Base-by-base conservation (phyloP, 2,888 invertebrate species). In the Notocelia uddmanniana region DNA sequence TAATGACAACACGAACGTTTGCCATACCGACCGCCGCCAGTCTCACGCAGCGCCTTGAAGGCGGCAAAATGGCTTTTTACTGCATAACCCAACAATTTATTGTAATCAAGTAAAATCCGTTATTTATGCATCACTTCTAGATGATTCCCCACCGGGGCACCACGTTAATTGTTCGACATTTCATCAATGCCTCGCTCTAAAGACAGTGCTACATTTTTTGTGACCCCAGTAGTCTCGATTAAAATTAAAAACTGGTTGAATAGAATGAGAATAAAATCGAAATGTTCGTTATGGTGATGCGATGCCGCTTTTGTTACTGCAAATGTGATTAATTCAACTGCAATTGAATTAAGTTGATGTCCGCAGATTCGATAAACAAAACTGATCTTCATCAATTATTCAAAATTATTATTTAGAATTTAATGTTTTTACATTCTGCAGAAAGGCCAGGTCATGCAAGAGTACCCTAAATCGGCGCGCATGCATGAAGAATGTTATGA, bases 71-170 rank as follows among this genome's bases (percentile, higher is more conserved):
- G 80, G 81, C 79, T 89, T 91, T 90, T 89, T 89, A 87, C 85
- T 83, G 80, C 81, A 85, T 81, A 86, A 84, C 83, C 83, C 82
- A 80, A 81, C 81, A 84, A 83, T 87, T 86, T 81, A 81, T 85
- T 85, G 74, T 74, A 84, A 88, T 85, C 83, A 86, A 81, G 81
- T 85, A 80, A 88, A 87, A 87, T 83, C 78, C 83, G 86, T 87
- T 90, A 88, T 89, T 90, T 89, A 90, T 91, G 85, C 88, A 88
- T 87, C 88, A 84, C 82, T 85, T 84, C 80, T 82, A 85, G 83
- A 80, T 76, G 78, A 84, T 88, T 79, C 89, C 90, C 89, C 83
- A 86, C 82, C 74, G 90, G 73, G 87, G 77, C 78, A 81, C 85
- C 85, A 87, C 85, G 85, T 87, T 91, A 90, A 91, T 91, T 89